These are phyloP conservation scores for Epinotia ramella DNA, from an alignment of 2,888 invertebrate species.

Conservation along the genomic window DNA sequence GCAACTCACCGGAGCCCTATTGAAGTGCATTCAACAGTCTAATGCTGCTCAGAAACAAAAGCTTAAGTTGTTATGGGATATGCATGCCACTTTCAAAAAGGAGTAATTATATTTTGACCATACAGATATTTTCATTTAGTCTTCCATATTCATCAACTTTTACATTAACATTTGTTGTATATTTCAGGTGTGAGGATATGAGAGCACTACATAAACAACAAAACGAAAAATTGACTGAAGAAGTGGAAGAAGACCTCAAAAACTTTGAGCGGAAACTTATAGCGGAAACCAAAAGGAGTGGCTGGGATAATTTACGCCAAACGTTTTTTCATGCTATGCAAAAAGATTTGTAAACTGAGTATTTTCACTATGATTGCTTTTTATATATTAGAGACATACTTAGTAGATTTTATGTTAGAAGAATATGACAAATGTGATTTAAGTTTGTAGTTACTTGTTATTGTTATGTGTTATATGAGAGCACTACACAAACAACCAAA, in stretches of 20 bases:
- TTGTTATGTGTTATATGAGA: background rate
- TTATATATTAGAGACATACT: constrained; percentile 37
- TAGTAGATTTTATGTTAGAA: constrained; percentile 41
- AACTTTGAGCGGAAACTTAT: constrained; percentile 71
- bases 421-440: constrained; percentile 10
- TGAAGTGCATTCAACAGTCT: constrained; percentile 73
- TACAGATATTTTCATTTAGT: constrained; percentile 20
- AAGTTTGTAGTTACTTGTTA: background rate
- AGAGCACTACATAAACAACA: constrained; percentile 65
- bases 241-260: constrained; percentile 70
- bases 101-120: constrained; percentile 58
- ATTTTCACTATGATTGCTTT: constrained; percentile 37
- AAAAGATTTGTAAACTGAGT: constrained; percentile 64
- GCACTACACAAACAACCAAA: constrained; percentile 64
- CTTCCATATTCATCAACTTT: too few species aligned
- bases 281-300: constrained; percentile 70
- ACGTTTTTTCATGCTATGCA: constrained; percentile 74
- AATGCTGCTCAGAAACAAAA: constrained; percentile 69
- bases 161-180: constrained; percentile 30
- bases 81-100: constrained; percentile 65
- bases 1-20: constrained; percentile 65
- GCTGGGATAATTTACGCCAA: constrained; percentile 69
- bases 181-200: constrained; percentile 68
- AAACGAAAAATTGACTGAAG: constrained; percentile 66
- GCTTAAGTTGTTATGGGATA: constrained; percentile 66